phyloP scores from a whole-genome alignment of 1,140 invertebrate genomes.

The Sycobia sp. region DNA sequence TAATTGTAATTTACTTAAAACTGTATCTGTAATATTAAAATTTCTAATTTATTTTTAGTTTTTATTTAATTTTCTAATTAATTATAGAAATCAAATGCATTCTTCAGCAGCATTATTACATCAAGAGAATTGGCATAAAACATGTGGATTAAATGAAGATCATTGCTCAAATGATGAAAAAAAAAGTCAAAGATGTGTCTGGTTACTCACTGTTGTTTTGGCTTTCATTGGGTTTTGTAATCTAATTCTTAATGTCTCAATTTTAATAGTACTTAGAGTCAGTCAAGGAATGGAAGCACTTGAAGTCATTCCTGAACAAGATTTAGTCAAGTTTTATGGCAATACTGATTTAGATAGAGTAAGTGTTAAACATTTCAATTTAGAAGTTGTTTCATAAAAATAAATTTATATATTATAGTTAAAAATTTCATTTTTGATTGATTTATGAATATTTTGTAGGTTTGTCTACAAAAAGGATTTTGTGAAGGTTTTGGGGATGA shows the following conservation, averaged over 20 bases:
- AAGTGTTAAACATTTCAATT: conserved; percentile 19
- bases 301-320: conserved; percentile 79
- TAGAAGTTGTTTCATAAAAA: too few species aligned
- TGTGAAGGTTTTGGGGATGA: conserved; percentile 74
- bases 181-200: conserved; percentile 48
- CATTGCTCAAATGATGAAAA: conserved; percentile 37
- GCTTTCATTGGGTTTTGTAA: conserved; percentile 55
- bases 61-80: too few species aligned
- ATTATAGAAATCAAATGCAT: conserved; percentile 19
- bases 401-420: too few species aligned
- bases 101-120: conserved; percentile 22
- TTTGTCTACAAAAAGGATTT: conserved; percentile 50
- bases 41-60: too few species aligned
- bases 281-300: conserved; percentile 78
- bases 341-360: conserved; percentile 75
- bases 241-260: conserved; percentile 53
- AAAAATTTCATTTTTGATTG: not conserved
- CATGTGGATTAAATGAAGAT: not conserved
- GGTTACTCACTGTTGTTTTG: conserved; percentile 55
- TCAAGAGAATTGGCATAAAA: conserved; percentile 23
- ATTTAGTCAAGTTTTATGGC: conserved; percentile 81
- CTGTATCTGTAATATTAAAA: too few species aligned
- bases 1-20: too few species aligned
- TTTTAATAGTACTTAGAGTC: conserved; percentile 55
- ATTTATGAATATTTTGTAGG: conserved; percentile 39